Percentiles rank a stretch among this genome's conserved stretches.
Conservation (phyloP, 2,797 vertebrate genomes). For the Esox masquinongy region DNA sequence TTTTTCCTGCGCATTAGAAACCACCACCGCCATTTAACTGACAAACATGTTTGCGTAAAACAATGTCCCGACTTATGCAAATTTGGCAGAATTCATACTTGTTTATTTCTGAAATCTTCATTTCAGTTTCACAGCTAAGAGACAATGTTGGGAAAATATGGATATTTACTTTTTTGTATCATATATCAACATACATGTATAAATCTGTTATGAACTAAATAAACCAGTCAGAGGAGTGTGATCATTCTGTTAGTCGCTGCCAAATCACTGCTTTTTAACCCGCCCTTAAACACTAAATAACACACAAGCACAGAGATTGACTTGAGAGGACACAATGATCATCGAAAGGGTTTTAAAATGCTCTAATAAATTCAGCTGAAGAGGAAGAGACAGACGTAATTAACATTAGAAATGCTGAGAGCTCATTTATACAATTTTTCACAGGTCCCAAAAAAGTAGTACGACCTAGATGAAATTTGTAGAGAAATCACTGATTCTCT, state of each 20-base stretch:
- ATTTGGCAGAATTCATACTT: slow-evolving; percentile 66
- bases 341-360: slow-evolving; percentile 66
- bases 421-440: slow-evolving; percentile 53
- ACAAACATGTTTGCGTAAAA: slow-evolving; percentile 58
- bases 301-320: slow-evolving; percentile 71
- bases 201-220: slow-evolving; percentile 66
- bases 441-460: slow-evolving; percentile 42
- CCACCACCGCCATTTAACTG: slow-evolving; percentile 57
- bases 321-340: slow-evolving; percentile 70
- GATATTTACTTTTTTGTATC: slow-evolving; percentile 47
- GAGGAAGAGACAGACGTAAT: slow-evolving; percentile 66
- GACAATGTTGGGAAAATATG: slow-evolving; percentile 58
- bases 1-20: slow-evolving; percentile 65
- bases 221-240: slow-evolving; percentile 68
- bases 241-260: slow-evolving; percentile 69
- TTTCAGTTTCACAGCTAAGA: slow-evolving; percentile 63
- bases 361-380: slow-evolving; percentile 68
- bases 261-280: slow-evolving; percentile 63
- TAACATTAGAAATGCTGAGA: slow-evolving; percentile 55
- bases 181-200: slow-evolving; percentile 52
- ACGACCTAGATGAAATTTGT: slow-evolving; percentile 59
- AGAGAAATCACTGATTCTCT: slow-evolving; percentile 55
- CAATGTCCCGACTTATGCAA: slow-evolving; percentile 55
- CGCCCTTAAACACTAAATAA: slow-evolving; percentile 66
- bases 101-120: slow-evolving; percentile 60